Evolutionary conservation across 37 sponge, comb jelly and placozoan genomes (phyloP), one percentile per base, ranked within the genome.

Genomic region (Aphrocallistes beatrix): DNA sequence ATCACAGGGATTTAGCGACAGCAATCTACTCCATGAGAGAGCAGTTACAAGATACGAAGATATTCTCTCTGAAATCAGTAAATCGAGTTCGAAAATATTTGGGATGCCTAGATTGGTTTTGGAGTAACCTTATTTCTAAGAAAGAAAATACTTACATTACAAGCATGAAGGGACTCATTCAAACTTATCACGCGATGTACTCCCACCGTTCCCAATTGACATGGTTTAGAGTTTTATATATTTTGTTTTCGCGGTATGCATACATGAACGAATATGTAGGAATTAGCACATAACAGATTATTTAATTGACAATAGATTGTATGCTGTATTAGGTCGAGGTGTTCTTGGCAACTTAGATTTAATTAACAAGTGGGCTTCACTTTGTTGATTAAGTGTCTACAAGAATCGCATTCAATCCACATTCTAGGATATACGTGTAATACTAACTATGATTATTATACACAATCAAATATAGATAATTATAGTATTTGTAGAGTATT

Each of bases 221-320:
- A 19, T 96, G 97, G 97, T 96, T 91, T 83, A 88, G 97, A n/a
- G 85, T 38, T 17, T 84, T 96, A 0, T 94, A 94, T 49, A 81
- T 89, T 23, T 37, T 86, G 1, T 92, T 94, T 85, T 93, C 94
- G 34, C 51, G 94, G 3, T 96, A 96, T 83, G 88, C 94, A 89
- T 50, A 88, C 37, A 60, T 91, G 36, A 96, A 96, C 85, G 86
- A 93, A 0, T 89, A 89, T n/a, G n/a, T n/a, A n/a, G n/a, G n/a
- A n/a, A n/a, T n/a, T n/a, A n/a, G n/a, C n/a, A n/a, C n/a, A n/a
- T n/a, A n/a, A n/a, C n/a, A n/a, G n/a, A n/a, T n/a, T n/a, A n/a
- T n/a, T n/a, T n/a, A n/a, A n/a, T n/a, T n/a, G n/a, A n/a, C n/a
- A n/a, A n/a, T n/a, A n/a, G n/a, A n/a, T n/a, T n/a, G n/a, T n/a